phyloP scores from a whole-genome alignment of 2,888 invertebrate species.

The Operophtera brumata region DNA sequence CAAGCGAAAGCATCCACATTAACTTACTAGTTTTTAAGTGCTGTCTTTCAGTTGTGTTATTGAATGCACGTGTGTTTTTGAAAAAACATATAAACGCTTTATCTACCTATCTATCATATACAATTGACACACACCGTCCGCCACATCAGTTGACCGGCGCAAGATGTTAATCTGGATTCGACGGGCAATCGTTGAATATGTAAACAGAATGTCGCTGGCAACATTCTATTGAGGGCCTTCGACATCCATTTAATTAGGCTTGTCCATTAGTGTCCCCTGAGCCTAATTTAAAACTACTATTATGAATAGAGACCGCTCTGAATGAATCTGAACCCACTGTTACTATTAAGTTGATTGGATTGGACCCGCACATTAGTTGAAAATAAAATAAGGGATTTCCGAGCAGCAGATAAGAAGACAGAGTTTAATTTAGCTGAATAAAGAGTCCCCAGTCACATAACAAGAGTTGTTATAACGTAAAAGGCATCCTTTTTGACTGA shows the following conservation, averaged over 20 bases:
- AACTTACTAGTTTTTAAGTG: too few relatives aligned
- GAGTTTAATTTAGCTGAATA: neutral
- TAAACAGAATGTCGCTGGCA: conserved; percentile 26
- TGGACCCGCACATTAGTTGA: conserved; percentile 7
- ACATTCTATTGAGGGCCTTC: conserved; percentile 34
- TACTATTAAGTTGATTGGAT: conserved; percentile 45
- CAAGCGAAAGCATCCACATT: too few relatives aligned
- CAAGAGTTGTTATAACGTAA: neutral
- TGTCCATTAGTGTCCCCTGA: conserved; percentile 56
- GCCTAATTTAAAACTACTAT: conserved; percentile 56
- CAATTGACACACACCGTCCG: conserved; percentile 3
- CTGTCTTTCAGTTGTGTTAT: too few relatives aligned
- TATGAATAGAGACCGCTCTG: conserved; percentile 48
- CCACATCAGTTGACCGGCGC: conserved; percentile 27
- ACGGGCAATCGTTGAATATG: conserved; percentile 47
- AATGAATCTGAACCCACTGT: conserved; percentile 33
- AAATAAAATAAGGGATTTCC: conserved; percentile 1
- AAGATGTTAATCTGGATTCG: conserved; percentile 45
- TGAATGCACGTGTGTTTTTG: too few relatives aligned
- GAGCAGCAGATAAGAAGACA: neutral
- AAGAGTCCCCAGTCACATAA: neutral
- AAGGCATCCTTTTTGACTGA: neutral
- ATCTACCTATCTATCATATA: too few relatives aligned
- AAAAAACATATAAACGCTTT: too few relatives aligned
- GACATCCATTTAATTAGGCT: conserved; percentile 62